Conservation (phyloP, 1,140 invertebrate species). For the Hylaeus anthracinus region DNA sequence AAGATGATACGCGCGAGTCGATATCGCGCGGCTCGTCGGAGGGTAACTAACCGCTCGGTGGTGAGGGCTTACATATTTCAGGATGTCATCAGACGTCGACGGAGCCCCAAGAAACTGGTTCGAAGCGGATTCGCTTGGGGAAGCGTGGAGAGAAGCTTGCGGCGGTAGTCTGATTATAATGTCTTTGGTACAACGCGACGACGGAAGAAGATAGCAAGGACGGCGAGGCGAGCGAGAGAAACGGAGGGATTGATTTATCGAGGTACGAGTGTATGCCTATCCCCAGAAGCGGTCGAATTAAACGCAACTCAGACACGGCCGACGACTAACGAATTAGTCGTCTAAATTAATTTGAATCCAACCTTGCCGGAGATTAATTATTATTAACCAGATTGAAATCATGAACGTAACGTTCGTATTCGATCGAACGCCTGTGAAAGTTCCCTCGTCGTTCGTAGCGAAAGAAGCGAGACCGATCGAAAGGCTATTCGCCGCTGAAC, state of each 20-base stretch:
- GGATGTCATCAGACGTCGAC: constrained; percentile 51
- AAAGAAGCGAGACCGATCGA: background rate
- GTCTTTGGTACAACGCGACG: constrained; percentile 26
- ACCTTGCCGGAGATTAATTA: background rate
- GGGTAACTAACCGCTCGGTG: constrained; percentile 54
- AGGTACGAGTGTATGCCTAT: constrained; percentile 5
- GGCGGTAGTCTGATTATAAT: constrained; percentile 29
- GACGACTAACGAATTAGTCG: background rate
- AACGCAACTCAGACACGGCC: background rate
- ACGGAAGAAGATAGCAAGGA: constrained; percentile 9
- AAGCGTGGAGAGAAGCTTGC: background rate
- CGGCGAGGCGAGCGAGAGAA: background rate
- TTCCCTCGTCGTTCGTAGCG: too few relatives aligned
- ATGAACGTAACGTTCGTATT: background rate
- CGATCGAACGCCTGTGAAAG: background rate
- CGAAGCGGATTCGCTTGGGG: constrained; percentile 9
- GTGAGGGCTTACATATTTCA: constrained; percentile 62
- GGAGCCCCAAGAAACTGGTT: background rate
- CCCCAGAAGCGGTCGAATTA: background rate
- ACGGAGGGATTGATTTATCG: constrained; percentile 11
- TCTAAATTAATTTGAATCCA: constrained; percentile 11
- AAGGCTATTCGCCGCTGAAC: background rate
- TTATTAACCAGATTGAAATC: background rate
- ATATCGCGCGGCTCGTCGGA: background rate
- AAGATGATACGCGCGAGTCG: background rate